Evolutionary conservation across 2,113 vertebrate genomes (phyloP), one percentile per base, ranked within the genome.

Genomic region (Gymnorhina tibicen): DNA sequence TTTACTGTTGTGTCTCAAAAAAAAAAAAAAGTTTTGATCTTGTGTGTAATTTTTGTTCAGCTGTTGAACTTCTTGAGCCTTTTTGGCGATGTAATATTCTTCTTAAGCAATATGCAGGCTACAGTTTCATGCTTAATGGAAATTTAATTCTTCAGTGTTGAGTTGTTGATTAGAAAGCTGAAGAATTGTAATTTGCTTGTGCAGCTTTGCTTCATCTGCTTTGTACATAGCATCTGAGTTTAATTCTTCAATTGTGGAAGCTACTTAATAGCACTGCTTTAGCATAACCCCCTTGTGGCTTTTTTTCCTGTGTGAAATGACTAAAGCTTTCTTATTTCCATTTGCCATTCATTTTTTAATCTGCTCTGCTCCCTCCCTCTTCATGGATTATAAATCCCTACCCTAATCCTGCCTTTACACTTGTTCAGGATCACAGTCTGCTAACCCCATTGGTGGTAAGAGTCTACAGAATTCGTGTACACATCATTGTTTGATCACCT

Each of bases 351-450:
- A 98, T 98, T 98, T 98, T 98, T 98, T 98, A 99, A 99, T 98
- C 98, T 99, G 98, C 98, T 98, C 96, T 99, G 97, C 97, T 99
- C 98, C 98, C 98, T 97, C 96, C 98, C 98, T 98, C 97, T 97
- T 98, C 97, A 96, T 98, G 98, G 98, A 99, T 98, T 98, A 98
- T 98, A 98, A 95, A 98, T 86, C 97, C 97, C 97, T 98, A 94
- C 97, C 98, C 97, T 98, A 98, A 98, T 98, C 98, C 98, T 98
- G 98, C 98, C 98, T 98, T 98, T 98, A 97, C 97, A 98, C 98
- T 99, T 98, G 98, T 98, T 99, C 99, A 99, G 99, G 99, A 99
- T 99, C 99, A 98, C 99, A 99, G 97, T 99, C 99, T 98, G 99
- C 99, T 99, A 99, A 98, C 98, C 98, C 99, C 97, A 98, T 98